phyloP scores from a whole-genome alignment of 37 sponge, comb jelly and placozoan species.

The Halichondria panicea region DNA sequence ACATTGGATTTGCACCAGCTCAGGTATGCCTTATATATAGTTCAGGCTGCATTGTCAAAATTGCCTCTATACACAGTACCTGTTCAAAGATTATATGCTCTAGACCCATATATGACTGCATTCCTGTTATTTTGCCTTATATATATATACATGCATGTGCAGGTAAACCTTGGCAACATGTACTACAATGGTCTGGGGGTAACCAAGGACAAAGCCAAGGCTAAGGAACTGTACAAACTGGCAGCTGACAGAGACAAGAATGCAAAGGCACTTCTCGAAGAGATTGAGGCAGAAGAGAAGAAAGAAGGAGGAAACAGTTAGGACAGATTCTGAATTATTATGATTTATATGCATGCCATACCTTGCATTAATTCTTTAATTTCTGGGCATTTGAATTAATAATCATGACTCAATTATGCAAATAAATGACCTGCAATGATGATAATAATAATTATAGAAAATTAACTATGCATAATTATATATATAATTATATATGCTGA shows the following conservation, averaged over 20 bases:
- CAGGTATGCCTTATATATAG: conserved; percentile 45
- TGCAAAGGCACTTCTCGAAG: conserved; percentile 66
- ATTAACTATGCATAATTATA: too few relatives aligned
- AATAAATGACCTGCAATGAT: too few relatives aligned
- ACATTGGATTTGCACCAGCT: conserved; percentile 73
- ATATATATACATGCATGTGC: background rate
- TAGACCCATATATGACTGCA: background rate
- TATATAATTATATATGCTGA: too few relatives aligned
- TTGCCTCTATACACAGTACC: background rate
- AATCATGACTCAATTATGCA: too few relatives aligned
- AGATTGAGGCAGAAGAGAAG: conserved; percentile 65
- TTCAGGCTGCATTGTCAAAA: too few relatives aligned
- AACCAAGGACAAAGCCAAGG: conserved; percentile 59
- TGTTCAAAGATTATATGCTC: background rate
- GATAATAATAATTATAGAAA: too few relatives aligned
- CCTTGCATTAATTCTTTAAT: too few relatives aligned
- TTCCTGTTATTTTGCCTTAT: background rate
- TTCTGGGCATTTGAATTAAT: too few relatives aligned
- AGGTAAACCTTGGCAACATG: conserved; percentile 94
- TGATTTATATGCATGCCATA: too few relatives aligned
- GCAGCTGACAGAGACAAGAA: conserved; percentile 75
- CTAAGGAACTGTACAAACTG: conserved; percentile 76
- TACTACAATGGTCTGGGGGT: conserved; percentile 83
- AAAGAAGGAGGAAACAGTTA: too few relatives aligned
- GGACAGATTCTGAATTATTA: too few relatives aligned